Percentiles rank a stretch among this genome's conserved stretches.
Evolutionary conservation across 2,888 invertebrate species (phyloP).

Genomic region (Apotomis capreana): DNA sequence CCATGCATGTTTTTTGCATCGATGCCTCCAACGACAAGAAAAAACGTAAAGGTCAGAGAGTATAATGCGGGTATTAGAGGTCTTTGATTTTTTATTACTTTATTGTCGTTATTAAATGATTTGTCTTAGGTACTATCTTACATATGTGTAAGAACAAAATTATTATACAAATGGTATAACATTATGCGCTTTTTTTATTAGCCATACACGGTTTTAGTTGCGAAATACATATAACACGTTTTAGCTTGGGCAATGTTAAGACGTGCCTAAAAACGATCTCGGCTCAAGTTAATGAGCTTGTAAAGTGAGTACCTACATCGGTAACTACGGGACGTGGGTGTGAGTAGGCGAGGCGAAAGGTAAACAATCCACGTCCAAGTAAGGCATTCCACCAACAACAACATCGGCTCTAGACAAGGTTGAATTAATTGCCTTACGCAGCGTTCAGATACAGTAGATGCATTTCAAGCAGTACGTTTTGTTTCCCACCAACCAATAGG

Average conservation of each 20-base stretch:
- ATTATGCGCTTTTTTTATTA: too few relatives aligned
- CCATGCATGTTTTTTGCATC: conserved; percentile 1
- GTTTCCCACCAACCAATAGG: too few relatives aligned
- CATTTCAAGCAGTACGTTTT: conserved; percentile 9
- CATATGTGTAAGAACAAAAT: too few relatives aligned
- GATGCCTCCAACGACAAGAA: neutral
- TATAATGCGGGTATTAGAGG: conserved; percentile 18
- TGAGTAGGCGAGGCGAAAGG: conserved; percentile 20
- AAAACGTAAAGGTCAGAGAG: conserved; percentile 19
- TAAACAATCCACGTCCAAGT: conserved; percentile 26
- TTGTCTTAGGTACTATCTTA: too few relatives aligned
- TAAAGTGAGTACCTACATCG: neutral
- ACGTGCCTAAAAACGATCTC: neutral
- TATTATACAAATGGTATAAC: too few relatives aligned
- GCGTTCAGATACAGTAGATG: conserved; percentile 41
- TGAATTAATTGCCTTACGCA: conserved; percentile 49
- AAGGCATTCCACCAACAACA: conserved; percentile 26
- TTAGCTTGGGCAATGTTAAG: too few relatives aligned
- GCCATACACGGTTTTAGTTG: too few relatives aligned
- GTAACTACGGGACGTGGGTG: conserved; percentile 19
- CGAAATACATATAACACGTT: too few relatives aligned
- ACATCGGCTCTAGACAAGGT: conserved; percentile 40
- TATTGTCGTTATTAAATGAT: too few relatives aligned
- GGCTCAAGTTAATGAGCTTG: neutral
- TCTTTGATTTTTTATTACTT: neutral